Percentiles rank a stretch among this genome's conserved stretches.
These are phyloP conservation scores for Littorina saxatilis DNA, from an alignment of 1,140 invertebrate species.

Conservation along the genomic window DNA sequence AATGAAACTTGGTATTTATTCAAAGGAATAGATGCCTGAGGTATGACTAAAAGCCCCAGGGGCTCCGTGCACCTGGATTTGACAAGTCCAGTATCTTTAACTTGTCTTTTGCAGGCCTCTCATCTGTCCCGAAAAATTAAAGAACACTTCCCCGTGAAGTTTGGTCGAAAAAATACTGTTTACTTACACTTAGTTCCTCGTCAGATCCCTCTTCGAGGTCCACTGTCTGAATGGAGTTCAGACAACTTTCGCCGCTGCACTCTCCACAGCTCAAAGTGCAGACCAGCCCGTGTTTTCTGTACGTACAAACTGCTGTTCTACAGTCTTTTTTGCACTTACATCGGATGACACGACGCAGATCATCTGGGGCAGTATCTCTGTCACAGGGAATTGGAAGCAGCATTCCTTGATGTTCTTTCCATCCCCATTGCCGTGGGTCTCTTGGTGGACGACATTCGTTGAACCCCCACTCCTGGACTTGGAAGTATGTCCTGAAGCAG, in stretches of 20 bases:
- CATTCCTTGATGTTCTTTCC: background rate
- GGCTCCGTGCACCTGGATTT: too few species aligned
- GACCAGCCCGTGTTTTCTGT: conserved; percentile 40
- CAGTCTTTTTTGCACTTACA: conserved; percentile 41
- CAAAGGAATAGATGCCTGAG: too few species aligned
- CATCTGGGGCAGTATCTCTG: conserved; percentile 36
- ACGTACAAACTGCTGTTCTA: conserved; percentile 28
- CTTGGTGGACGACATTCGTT: background rate
- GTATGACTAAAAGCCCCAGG: too few species aligned
- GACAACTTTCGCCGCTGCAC: conserved; percentile 40
- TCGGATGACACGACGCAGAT: conserved; percentile 19
- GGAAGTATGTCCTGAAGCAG: conserved; percentile 19
- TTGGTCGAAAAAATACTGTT: too few species aligned
- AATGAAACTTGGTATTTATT: too few species aligned
- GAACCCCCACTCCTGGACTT: conserved; percentile 25
- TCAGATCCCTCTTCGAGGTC: too few species aligned
- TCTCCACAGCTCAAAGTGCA: conserved; percentile 38
- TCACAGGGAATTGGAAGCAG: conserved; percentile 13
- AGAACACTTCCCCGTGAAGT: too few species aligned
- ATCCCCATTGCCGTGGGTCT: conserved; percentile 20
- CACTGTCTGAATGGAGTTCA: too few species aligned
- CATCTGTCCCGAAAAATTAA: too few species aligned
- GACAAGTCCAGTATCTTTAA: too few species aligned
- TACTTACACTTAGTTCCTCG: too few species aligned
- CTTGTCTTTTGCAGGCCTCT: too few species aligned